These are phyloP conservation scores for Archocentrus centrarchus DNA, from an alignment of 2,113 vertebrate genomes.

Conservation along the genomic window DNA sequence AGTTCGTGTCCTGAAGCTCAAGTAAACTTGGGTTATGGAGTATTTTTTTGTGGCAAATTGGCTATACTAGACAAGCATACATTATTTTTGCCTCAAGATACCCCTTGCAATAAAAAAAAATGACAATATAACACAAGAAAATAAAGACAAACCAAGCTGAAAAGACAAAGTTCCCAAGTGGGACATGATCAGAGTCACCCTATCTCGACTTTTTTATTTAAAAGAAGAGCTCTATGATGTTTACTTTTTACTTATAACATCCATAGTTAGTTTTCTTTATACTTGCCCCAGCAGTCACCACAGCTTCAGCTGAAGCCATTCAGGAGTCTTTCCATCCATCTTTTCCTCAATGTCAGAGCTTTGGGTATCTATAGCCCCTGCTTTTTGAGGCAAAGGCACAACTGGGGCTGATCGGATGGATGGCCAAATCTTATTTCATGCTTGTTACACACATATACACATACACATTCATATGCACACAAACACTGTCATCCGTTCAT, in stretches of 20 bases:
- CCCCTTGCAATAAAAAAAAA: background rate
- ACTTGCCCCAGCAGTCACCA: background rate
- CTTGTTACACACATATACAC: slow-evolving; percentile 55
- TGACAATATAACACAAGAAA: background rate
- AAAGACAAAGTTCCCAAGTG: too few species aligned
- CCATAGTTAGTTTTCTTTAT: background rate
- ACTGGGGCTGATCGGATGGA: slow-evolving; percentile 64
- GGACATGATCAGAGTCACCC: background rate
- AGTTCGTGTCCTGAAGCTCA: too few species aligned
- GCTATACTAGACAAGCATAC: too few species aligned
- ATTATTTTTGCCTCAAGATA: too few species aligned
- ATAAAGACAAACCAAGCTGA: background rate
- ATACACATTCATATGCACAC: slow-evolving; percentile 10
- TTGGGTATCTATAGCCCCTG: slow-evolving; percentile 6
- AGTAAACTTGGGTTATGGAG: too few species aligned
- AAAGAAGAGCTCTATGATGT: background rate
- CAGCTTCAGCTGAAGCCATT: background rate
- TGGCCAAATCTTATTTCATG: slow-evolving; percentile 80
- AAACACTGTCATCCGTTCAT: slow-evolving; percentile 51
- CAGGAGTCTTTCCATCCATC: slow-evolving; percentile 2
- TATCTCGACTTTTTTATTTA: background rate
- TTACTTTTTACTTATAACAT: background rate
- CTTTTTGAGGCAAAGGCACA: slow-evolving; percentile 44
- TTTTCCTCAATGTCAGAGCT: slow-evolving; percentile 19
- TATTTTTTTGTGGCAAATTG: too few species aligned